A percentile compares a stretch with the other conserved stretches of the same genome.
phyloP scores from a whole-genome alignment of 2,888 invertebrate genomes.

The Arrhopalites spinosus region DNA sequence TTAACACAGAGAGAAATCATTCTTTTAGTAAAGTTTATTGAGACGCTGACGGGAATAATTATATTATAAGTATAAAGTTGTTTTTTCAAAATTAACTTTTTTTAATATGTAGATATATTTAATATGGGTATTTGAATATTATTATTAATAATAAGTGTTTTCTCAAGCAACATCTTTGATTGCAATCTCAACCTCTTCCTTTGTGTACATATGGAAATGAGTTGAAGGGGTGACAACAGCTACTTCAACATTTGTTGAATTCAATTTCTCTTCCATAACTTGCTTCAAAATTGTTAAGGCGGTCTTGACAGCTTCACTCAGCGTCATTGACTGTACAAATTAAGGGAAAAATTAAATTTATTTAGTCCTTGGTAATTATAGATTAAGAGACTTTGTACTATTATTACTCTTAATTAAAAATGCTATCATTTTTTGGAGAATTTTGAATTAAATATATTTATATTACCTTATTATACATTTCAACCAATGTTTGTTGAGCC shows the following conservation, averaged over 20 bases:
- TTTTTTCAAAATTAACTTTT: too few species aligned
- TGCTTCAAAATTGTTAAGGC: slow-evolving; percentile 94
- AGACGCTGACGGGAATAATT: too few species aligned
- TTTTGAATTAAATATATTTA: background rate
- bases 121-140: background rate
- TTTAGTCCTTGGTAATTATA: too few species aligned
- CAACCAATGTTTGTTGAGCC: slow-evolving; percentile 90
- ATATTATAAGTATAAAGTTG: too few species aligned
- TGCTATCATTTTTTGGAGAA: too few species aligned
- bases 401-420: background rate
- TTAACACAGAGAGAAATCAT: too few species aligned
- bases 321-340: slow-evolving; percentile 77
- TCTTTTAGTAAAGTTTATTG: too few species aligned
- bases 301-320: slow-evolving; percentile 89
- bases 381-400: too few species aligned
- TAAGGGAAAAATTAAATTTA: slow-evolving; percentile 21
- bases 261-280: slow-evolving; percentile 99
- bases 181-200: slow-evolving; percentile 89
- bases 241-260: slow-evolving; percentile 95
- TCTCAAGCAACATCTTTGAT: slow-evolving; percentile 62
- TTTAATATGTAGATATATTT: too few species aligned
- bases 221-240: slow-evolving; percentile 86
- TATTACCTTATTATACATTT: slow-evolving; percentile 66
- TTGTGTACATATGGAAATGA: slow-evolving; percentile 86
- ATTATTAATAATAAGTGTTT: background rate